Evolutionary conservation across 2,888 invertebrate genomes (phyloP).

Genomic region (Eurois occulta): DNA sequence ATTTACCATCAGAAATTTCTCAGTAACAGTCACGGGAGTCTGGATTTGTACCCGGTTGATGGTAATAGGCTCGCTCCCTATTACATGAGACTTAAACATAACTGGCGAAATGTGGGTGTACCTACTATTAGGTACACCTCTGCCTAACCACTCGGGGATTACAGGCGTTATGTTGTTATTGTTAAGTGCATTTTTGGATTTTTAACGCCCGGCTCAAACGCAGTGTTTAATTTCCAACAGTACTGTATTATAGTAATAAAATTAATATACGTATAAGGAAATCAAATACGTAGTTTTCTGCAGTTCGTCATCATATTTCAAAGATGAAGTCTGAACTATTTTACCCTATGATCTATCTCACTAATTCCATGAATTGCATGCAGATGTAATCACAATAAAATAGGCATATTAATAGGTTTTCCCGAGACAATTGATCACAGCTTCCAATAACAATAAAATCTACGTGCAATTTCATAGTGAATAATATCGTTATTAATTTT

Average conservation of each 20-base stretch:
- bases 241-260: no score
- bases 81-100: background rate
- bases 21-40: no score
- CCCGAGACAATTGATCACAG: constrained; percentile 29
- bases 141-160: no score
- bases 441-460: constrained; percentile 17
- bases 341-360: background rate
- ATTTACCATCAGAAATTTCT: background rate
- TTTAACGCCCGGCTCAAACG: background rate
- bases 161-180: no score
- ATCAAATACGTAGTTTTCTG: background rate
- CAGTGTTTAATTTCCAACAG: no score
- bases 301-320: background rate
- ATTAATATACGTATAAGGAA: background rate
- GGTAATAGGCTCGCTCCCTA: background rate
- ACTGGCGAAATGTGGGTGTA: no score
- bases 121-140: no score
- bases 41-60: no score
- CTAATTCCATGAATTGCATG: constrained; percentile 22
- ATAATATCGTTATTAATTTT: constrained; percentile 42
- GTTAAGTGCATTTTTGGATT: background rate
- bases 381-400: constrained; percentile 34
- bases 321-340: background rate
- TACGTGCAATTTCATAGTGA: constrained; percentile 22
- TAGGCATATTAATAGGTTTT: constrained; percentile 43